Evolutionary conservation across 2,797 vertebrate genomes (phyloP).

Genomic region (Champsocephalus esox): DNA sequence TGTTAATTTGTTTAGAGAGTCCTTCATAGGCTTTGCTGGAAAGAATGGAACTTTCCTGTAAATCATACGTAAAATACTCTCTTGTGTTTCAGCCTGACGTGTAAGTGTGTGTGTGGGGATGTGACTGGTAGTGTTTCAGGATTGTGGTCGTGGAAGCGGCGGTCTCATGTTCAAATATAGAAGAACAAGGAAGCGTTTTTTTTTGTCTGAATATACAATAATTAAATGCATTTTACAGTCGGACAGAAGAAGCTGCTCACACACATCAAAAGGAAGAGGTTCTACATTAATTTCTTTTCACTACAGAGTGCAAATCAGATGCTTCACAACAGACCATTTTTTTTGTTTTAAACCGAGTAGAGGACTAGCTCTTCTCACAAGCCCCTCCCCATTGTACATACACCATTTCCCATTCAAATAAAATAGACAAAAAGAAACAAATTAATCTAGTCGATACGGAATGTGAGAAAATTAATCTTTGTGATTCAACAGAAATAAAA

Average conservation of each 20-base stretch:
- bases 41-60: conserved; percentile 78
- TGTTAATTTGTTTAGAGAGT: conserved; percentile 81
- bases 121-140: conserved; percentile 92
- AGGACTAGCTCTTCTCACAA: conserved; percentile 80
- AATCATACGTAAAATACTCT: conserved; percentile 78
- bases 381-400: conserved; percentile 82
- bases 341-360: conserved; percentile 73
- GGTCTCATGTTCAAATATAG: conserved; percentile 88
- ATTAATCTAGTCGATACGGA: conserved; percentile 89
- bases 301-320: conserved; percentile 99
- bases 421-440: conserved; percentile 82
- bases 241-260: conserved; percentile 93
- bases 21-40: conserved; percentile 88
- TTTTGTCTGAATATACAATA: conserved; percentile 93
- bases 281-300: conserved; percentile 94
- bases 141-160: conserved; percentile 84
- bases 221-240: conserved; percentile 94
- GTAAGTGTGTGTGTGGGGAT: conserved; percentile 67
- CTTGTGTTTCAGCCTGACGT: conserved; percentile 68
- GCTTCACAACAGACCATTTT: conserved; percentile 90
- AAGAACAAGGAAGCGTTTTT: conserved; percentile 80
- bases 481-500: conserved; percentile 91
- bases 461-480: conserved; percentile 91
- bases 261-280: conserved; percentile 89
- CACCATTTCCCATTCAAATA: conserved; percentile 91